Evolutionary conservation across 2,888 invertebrate genomes (phyloP).

Genomic region (Ophonus ardosiacus): DNA sequence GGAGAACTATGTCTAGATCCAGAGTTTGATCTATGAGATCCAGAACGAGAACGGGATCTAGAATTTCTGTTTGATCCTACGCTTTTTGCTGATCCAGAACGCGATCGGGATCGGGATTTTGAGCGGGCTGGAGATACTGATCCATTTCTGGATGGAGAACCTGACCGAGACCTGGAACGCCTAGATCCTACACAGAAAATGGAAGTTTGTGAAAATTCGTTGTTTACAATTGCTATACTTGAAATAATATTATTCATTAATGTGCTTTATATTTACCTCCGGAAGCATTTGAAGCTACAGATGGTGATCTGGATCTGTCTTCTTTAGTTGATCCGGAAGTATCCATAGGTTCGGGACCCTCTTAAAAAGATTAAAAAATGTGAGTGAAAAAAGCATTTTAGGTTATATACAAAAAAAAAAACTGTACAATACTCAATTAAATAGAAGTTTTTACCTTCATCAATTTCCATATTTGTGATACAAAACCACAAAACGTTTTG

Average conservation of each 20-base stretch:
- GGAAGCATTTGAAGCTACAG: slow-evolving; percentile 69
- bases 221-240: not conserved
- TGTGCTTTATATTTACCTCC: slow-evolving; percentile 51
- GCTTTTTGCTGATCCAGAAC: slow-evolving; percentile 66
- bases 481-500: slow-evolving; percentile 30
- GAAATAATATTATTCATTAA: no score
- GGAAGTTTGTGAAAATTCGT: not conserved
- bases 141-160: slow-evolving; percentile 68
- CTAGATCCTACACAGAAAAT: slow-evolving; percentile 63
- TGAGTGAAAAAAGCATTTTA: slow-evolving; percentile 4
- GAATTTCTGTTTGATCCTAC: slow-evolving; percentile 67
- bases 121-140: slow-evolving; percentile 69
- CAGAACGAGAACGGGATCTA: slow-evolving; percentile 67
- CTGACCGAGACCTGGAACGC: slow-evolving; percentile 69
- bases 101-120: slow-evolving; percentile 66
- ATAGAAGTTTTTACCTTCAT: slow-evolving; percentile 39
- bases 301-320: slow-evolving; percentile 69
- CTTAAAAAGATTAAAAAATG: not conserved
- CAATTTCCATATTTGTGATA: slow-evolving; percentile 44
- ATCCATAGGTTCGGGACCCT: slow-evolving; percentile 51
- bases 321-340: slow-evolving; percentile 54
- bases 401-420: not conserved
- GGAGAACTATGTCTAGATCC: slow-evolving; percentile 67
- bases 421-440: not conserved
- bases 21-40: slow-evolving; percentile 66